Base-by-base conservation (phyloP, 1,140 invertebrate species). In the Habropoda laboriosa region DNA sequence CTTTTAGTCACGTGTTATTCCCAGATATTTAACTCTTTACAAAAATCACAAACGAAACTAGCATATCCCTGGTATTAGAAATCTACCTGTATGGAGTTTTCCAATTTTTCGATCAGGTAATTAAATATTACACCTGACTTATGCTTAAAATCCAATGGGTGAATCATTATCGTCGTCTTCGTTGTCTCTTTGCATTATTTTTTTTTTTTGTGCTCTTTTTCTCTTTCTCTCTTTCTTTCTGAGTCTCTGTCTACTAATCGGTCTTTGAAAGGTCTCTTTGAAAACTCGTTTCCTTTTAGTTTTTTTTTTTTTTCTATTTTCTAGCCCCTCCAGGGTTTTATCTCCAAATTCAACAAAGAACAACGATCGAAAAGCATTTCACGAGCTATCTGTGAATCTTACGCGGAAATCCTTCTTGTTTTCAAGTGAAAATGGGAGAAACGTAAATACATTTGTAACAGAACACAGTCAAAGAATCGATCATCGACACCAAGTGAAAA, bases 141-240 rank as follows among this genome's bases (percentile, higher is more conserved):
- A 42, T 71, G 5, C 21, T 32, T 45, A 45, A 32, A 40, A 57
- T 72, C 40, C 55, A 72, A 61, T 55, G 24, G 38, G 13, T 45
- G 21, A 64, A 32, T 64, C 18, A 53, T 32, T 61, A 55, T 72
- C 58, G 57, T 66, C 42, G 47, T 75, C n/a, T 0, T 58, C 24
- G 5, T 53, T 6, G 18, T 35, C 16, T 47, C 49, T 42, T 55
- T 24, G 18, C 6, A 27, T 24, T 42, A 38, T 24, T 40, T 35
- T 72, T 16, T 58, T 13, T 45, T 24, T n/a, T n/a, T n/a, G n/a
- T n/a, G n/a, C 51, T 35, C 13, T 12, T 27, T n/a, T 13, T 68
- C n/a, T 16, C 32, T 49, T 13, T 35, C 24, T 64, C 57, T 58
- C 8, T 42, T 18, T 68, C 12, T 38, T 53, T n/a, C 3, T 35